These are phyloP conservation scores for Limonius californicus DNA, from an alignment of 1,140 invertebrate genomes.

Conservation along the genomic window DNA sequence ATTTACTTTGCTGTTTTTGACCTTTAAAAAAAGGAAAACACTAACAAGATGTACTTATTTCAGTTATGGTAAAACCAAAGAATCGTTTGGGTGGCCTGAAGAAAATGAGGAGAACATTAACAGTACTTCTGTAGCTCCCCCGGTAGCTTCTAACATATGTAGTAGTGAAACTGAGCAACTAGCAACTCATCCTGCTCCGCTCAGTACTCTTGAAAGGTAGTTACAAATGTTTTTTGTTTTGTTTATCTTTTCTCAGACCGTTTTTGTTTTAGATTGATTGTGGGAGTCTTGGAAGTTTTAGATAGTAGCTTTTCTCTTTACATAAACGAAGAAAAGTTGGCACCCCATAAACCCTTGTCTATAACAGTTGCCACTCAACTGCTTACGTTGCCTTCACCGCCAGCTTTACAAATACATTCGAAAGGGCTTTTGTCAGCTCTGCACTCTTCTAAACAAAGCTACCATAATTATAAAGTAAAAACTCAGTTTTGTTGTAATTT, in stretches of 20 bases:
- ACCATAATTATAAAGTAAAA: slow-evolving; percentile 77
- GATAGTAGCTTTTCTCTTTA: slow-evolving; percentile 62
- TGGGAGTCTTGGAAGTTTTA: slow-evolving; percentile 70
- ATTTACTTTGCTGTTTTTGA: too few species aligned
- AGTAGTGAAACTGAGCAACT: slow-evolving; percentile 48
- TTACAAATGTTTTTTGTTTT: too few species aligned
- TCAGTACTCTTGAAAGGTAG: slow-evolving; percentile 53
- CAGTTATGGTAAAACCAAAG: slow-evolving; percentile 91
- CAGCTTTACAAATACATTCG: slow-evolving; percentile 71
- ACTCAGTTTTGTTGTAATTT: slow-evolving; percentile 5
- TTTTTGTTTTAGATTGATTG: slow-evolving; percentile 64
- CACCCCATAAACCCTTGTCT: slow-evolving; percentile 54
- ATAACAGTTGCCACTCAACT: slow-evolving; percentile 73
- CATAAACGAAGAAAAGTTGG: slow-evolving; percentile 46
- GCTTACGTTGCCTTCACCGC: slow-evolving; percentile 78
- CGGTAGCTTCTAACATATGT: slow-evolving; percentile 29
- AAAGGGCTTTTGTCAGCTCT: slow-evolving; percentile 78
- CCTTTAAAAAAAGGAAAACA: slow-evolving; percentile 11
- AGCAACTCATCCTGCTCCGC: slow-evolving; percentile 44
- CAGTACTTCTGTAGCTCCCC: slow-evolving; percentile 52
- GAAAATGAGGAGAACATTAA: slow-evolving; percentile 81
- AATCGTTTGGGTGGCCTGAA: slow-evolving; percentile 95
- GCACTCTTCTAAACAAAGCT: slow-evolving; percentile 65
- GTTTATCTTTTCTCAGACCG: too few species aligned
- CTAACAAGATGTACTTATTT: background rate